These are phyloP conservation scores for Anabacerthia variegaticeps DNA, from an alignment of 2,797 vertebrate genomes.

Conservation along the genomic window DNA sequence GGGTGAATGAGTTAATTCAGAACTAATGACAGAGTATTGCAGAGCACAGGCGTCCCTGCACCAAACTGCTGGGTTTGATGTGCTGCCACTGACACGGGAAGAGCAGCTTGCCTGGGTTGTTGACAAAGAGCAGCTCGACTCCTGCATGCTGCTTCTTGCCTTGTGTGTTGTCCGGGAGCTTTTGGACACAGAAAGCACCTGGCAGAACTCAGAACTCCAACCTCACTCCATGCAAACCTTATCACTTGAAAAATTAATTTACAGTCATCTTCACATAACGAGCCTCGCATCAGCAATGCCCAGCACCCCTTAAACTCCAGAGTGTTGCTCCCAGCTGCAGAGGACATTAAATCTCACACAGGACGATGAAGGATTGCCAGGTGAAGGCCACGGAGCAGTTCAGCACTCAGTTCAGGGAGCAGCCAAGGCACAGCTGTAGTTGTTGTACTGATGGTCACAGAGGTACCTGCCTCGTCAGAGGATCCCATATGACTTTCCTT, in stretches of 20 bases:
- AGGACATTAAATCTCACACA: background rate
- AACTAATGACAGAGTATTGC: constrained; percentile 29
- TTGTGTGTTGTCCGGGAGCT: background rate
- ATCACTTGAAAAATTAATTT: background rate
- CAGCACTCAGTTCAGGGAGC: background rate
- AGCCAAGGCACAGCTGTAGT: background rate
- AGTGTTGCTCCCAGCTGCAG: background rate
- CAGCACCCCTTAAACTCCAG: background rate
- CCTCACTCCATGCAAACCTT: background rate
- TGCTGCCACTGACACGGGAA: background rate
- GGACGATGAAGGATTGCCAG: background rate
- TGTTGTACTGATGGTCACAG: background rate
- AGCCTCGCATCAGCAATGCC: fast-evolving
- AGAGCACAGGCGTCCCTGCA: background rate
- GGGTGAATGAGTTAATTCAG: constrained; percentile 23
- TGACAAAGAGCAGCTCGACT: background rate
- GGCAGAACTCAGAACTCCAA: background rate
- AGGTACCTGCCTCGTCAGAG: background rate
- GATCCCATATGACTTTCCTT: background rate
- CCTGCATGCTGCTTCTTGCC: background rate
- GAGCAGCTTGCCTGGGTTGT: background rate
- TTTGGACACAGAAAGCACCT: background rate
- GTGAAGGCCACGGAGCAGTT: background rate
- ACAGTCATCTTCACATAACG: background rate
- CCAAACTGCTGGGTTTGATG: constrained; percentile 1